phyloP scores from a whole-genome alignment of 2,113 vertebrate genomes.

The Microtus pennsylvanicus region DNA sequence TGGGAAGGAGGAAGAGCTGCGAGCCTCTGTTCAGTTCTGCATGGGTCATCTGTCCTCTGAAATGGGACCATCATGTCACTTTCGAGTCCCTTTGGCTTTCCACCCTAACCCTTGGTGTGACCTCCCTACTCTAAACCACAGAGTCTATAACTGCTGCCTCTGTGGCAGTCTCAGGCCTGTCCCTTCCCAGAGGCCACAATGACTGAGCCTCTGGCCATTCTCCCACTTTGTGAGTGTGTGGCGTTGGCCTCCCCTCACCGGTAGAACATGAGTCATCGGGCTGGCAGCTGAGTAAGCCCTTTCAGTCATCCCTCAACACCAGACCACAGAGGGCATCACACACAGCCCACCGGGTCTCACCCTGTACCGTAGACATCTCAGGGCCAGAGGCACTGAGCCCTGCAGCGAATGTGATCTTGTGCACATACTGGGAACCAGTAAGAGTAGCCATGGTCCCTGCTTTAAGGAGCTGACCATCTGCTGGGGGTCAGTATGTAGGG shows the following conservation, averaged over 20 bases:
- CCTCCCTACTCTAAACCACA: not conserved
- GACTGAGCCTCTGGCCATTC: not conserved
- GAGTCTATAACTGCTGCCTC: not conserved
- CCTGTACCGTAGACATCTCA: not conserved
- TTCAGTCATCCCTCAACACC: too few relatives aligned
- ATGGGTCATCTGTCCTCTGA: too few relatives aligned
- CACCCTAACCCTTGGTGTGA: not conserved
- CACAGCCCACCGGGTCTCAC: not conserved
- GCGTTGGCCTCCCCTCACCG: not conserved
- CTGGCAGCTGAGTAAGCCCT: accelerated
- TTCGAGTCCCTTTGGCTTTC: not conserved
- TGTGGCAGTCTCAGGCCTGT: not conserved
- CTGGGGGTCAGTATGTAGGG: not conserved
- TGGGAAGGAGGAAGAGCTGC: not conserved
- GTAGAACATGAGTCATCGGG: not conserved
- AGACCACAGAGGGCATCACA: not conserved
- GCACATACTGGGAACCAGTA: not conserved
- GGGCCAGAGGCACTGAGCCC: not conserved
- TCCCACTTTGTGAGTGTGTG: not conserved
- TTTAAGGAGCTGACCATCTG: not conserved
- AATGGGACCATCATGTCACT: not conserved
- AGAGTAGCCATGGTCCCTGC: accelerated
- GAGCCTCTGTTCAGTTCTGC: not conserved
- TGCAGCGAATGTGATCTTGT: not conserved
- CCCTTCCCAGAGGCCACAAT: not conserved